Evolutionary conservation across 2,113 vertebrate genomes (phyloP), one percentile per base, ranked within the genome.

Genomic region (Paradoxurus hermaphroditus): DNA sequence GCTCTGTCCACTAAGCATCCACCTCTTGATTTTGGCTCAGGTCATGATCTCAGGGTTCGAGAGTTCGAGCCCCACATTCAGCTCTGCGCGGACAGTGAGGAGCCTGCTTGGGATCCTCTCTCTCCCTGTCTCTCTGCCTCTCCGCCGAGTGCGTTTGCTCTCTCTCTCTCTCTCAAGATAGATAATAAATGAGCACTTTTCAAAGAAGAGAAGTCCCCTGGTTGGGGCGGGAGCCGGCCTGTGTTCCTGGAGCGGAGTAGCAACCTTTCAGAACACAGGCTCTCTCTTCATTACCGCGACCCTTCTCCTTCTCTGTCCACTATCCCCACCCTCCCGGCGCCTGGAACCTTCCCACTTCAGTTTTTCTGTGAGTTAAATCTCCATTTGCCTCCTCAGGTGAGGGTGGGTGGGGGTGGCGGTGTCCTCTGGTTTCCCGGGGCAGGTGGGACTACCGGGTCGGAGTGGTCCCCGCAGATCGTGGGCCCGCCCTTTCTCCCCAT

Each of bases 261-360:
- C 0, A 2, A 16, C 12, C 27, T 51, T 46, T 73, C 18, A 1
- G 16, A 11, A 39, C 23, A 0, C 4, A 39, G 41, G n/a, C 39
- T 29, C 59, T 49, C 25, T 4, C 53, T 23, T 23, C 12, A 51
- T 85, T 15, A 31, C 21, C 19, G 5, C 34, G 7, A 0, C 5
- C 7, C 41, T 36, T 92, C 2, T 41, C 39, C 72, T 73, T 59
- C 44, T 1, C 63, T 31, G 39, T 59, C 56, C 85, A 4, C 21
- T 34, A 0, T 12, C 29, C 4, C 5, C n/a, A 39, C 44, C 23
- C 8, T 67, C 51, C 77, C 29, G 23, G n/a, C 31, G 14, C 62
- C 91, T 11, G 21, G 27, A 86, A 56, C 44, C 39, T 90, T 62
- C 75, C 46, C 78, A 44, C 51, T 86, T 59, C 83, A 15, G 12